Base-by-base conservation (phyloP, 2,888 invertebrate species). In the Habrosyne pyritoides region DNA sequence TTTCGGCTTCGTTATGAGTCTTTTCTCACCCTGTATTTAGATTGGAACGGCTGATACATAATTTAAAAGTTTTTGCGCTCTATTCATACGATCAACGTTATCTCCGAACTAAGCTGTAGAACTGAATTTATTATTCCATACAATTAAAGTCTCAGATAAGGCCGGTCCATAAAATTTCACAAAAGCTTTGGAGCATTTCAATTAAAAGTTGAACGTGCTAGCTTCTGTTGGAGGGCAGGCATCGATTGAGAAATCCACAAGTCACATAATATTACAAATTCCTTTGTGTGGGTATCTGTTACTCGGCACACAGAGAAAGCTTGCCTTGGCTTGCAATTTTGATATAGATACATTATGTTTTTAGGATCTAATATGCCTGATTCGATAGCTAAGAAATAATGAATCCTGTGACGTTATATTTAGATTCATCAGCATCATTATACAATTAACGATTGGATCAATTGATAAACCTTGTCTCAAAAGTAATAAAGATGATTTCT, bases 121-220 rank as follows among this genome's bases (percentile, higher is more conserved):
- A 42, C 18, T 42, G 42, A 18, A 42, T 18, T 18, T 42, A 42
- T 42, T 42, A 42, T 42, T 42, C 42, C 18, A 42, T 18, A 18
- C 42, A 42, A 18, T 18, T 10, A 10, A 14, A 4, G 36, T 10
- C 30, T 21, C 12, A 48, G 22, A 50, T 51, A 54, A 49, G 53
- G 21, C 28, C 55, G 21, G 69, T 42, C 42, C 14, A 42, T 42
- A 18, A 18, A 42, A 42, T 42, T 18, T 18, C 14, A 42, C 42
- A 42, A 42, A n/a, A 42, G 42, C 79, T 75, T 77, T 74, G 75
- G 65, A 78, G 76, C 76, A 70, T 81, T 84, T 85, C 84, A 84
- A 85, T 85, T 85, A 84, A 83, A 84, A 85, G 84, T 85, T 84
- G 69, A 75, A 64, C 78, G 61, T 69, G 71, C 75, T 73, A 71